Conservation (phyloP, 2,113 vertebrate species). For the Aplodontia rufa region DNA sequence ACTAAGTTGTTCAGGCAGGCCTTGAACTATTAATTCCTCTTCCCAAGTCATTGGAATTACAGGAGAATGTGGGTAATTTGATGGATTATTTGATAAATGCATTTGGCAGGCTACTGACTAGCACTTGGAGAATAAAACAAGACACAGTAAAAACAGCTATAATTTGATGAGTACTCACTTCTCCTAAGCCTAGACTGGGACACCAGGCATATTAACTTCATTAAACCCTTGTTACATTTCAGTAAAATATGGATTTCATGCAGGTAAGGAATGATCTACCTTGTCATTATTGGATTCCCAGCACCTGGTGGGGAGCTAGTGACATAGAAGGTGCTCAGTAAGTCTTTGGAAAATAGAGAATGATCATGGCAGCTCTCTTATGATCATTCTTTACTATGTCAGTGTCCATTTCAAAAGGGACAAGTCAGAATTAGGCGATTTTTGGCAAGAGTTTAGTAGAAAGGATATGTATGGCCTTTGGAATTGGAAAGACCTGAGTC, state of each 20-base stretch:
- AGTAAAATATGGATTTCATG: not conserved
- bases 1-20: no score
- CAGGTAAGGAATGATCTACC: not conserved
- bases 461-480: not conserved
- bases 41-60: no score
- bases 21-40: no score
- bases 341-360: not conserved
- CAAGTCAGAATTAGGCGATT: not conserved
- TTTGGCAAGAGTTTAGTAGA: not conserved
- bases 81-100: not conserved
- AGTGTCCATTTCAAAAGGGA: not conserved
- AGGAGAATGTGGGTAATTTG: not conserved
- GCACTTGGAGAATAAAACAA: not conserved
- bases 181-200: not conserved
- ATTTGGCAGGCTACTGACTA: not conserved
- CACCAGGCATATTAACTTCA: not conserved
- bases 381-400: not conserved
- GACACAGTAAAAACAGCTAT: not conserved
- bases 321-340: not conserved
- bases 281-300: not conserved
- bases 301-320: not conserved
- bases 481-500: not conserved
- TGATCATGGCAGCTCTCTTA: not conserved
- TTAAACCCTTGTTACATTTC: not conserved
- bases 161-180: not conserved